Conservation (phyloP, 2,113 vertebrate species). For the Jacana jacana region DNA sequence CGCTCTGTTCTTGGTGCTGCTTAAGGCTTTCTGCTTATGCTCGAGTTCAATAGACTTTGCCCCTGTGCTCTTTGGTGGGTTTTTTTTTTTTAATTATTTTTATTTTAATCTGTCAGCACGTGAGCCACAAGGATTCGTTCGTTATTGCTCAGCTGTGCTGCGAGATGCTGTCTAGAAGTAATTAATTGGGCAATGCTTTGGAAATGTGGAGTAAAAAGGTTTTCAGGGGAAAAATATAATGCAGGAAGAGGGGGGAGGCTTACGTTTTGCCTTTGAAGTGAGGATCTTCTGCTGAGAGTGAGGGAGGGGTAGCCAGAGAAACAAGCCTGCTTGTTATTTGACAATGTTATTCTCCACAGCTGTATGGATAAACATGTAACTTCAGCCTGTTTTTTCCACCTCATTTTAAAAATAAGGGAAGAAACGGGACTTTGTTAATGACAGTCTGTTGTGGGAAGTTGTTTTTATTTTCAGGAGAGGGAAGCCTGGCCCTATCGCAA, state of each 20-base stretch:
- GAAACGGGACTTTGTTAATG: not conserved
- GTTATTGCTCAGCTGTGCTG: slow-evolving; percentile 75
- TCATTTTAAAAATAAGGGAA: not conserved
- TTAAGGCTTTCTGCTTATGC: not conserved
- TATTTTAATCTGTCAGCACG: slow-evolving; percentile 72
- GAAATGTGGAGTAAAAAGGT: slow-evolving; percentile 62
- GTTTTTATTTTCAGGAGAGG: not conserved
- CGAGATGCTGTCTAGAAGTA: slow-evolving; percentile 67
- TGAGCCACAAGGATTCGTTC: slow-evolving; percentile 70
- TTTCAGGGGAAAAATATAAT: slow-evolving; percentile 62
- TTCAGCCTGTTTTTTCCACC: not conserved
- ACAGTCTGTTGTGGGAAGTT: not conserved
- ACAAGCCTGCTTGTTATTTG: slow-evolving; percentile 20
- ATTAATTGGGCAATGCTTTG: slow-evolving; percentile 74
- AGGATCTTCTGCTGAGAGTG: not conserved
- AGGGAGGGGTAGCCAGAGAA: slow-evolving; percentile 9
- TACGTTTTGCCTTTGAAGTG: slow-evolving; percentile 45
- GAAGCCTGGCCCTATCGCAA: not conserved
- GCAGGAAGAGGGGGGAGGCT: not conserved
- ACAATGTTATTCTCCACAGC: not conserved
- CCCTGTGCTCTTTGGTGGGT: too few relatives aligned
- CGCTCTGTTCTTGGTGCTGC: slow-evolving; percentile 13
- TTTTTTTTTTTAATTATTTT: slow-evolving; percentile 51
- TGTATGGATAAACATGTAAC: not conserved
- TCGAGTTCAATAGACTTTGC: slow-evolving; percentile 70